Conservation (phyloP, 2,113 vertebrate genomes). For the Anolis sagrei region DNA sequence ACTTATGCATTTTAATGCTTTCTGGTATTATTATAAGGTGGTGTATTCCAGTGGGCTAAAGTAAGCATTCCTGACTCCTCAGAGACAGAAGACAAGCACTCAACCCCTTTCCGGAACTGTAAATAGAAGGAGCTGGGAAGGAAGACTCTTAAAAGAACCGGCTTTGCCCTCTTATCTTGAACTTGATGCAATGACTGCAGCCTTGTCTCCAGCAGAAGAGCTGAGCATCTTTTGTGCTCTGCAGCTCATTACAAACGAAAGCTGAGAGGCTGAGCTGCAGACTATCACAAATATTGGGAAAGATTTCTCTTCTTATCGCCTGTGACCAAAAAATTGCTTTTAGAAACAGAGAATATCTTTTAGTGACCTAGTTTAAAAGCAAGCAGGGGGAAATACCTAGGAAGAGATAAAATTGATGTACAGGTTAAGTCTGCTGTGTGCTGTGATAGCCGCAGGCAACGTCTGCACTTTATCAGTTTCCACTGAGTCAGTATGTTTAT, state of each 20-base stretch:
- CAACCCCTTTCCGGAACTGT: constrained; percentile 35
- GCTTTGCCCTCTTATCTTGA: fast-evolving
- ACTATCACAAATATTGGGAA: constrained; percentile 52
- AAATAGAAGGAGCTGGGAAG: constrained; percentile 30
- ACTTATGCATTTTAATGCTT: neutral
- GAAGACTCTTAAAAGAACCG: neutral
- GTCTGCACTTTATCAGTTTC: constrained; percentile 56
- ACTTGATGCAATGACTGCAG: neutral
- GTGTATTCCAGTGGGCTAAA: constrained; percentile 48
- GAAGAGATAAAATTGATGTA: constrained; percentile 53
- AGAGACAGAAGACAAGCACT: constrained; percentile 30
- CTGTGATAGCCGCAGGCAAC: constrained; percentile 58
- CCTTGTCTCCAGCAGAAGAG: constrained; percentile 13
- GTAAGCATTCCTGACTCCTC: constrained; percentile 42
- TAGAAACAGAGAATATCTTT: constrained; percentile 66
- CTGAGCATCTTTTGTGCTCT: neutral
- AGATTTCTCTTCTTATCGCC: constrained; percentile 65
- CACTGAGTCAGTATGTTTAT: constrained; percentile 57
- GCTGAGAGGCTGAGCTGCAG: constrained; percentile 28
- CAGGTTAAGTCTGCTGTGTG: constrained; percentile 56
- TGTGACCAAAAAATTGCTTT: constrained; percentile 68
- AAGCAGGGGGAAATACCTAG: constrained; percentile 20
- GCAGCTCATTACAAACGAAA: constrained; percentile 34
- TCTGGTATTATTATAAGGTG: constrained; percentile 60
- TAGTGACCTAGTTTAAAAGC: constrained; percentile 57